Base-by-base conservation (phyloP, 2,888 invertebrate genomes). In the Girardia tigrina region DNA sequence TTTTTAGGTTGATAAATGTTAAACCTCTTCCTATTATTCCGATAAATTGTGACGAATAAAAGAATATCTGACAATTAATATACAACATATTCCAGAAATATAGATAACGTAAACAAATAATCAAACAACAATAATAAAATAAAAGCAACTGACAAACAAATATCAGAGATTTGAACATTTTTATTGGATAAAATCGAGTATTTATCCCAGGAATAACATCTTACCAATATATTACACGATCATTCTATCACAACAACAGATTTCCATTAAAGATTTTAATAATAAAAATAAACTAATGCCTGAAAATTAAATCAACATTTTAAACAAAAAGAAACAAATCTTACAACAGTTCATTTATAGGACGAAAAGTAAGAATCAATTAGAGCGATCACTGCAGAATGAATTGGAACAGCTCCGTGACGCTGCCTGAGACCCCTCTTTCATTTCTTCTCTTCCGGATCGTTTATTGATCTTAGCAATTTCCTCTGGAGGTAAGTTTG, bases 401-500 rank as follows among this genome's bases (percentile, higher is more conserved):
- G 56, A 56, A n/a, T 56, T 56, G n/a, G 56, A 56, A 56, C 56
- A 56, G 23, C 56, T 56, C 23, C 56, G 56, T 12, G 56, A 56
- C 56, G n/a, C 56, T 2, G 56, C 23, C 4, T 4, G 56, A 6
- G 23, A 56, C 6, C 56, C 56, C 20, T 56, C 56, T 56, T n/a
- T 56, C 56, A 23, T 20, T 56, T 56, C 56, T 6, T 56, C 56
- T 56, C n/a, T 56, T n/a, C 4, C 23, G 4, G 56, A 56, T n/a
- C 23, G n/a, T 56, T 56, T 56, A n/a, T 56, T 56, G n/a, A 56
- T 56, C 23, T 56, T 56, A 20, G 56, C 56, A 12, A 56, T 56
- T 56, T 76, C 76, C n/a, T 76, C 76, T 1, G 42, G 28, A n/a
- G 76, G 28, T n/a, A 76, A 70, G 29, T 76, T 76, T 29, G 76